These are phyloP conservation scores for Sisyra nigra DNA, from an alignment of 2,888 invertebrate genomes.

Conservation along the genomic window DNA sequence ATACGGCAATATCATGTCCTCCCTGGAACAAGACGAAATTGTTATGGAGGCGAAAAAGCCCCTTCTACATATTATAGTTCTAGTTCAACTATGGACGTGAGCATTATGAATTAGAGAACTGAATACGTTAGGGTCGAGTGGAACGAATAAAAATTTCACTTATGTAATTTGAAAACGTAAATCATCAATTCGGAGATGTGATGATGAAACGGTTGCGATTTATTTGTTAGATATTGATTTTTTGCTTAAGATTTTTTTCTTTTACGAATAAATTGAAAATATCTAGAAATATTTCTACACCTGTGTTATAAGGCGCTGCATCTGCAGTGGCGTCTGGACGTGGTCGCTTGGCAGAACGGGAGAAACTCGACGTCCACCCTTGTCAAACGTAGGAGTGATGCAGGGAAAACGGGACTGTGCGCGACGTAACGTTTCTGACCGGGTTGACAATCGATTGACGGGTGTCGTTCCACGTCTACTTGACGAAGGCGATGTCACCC, in stretches of 20 bases:
- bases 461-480: constrained; percentile 24
- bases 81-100: background rate
- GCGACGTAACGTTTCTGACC: constrained; percentile 11
- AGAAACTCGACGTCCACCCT: constrained; percentile 5
- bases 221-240: background rate
- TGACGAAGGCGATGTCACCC: constrained; percentile 15
- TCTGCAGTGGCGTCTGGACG: constrained; percentile 5
- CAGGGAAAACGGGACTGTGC: constrained; percentile 14
- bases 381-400: constrained; percentile 14
- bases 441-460: constrained; percentile 37
- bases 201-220: background rate
- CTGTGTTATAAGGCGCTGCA: background rate
- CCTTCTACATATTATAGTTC: background rate
- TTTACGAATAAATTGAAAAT: background rate
- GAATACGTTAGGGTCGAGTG: no score
- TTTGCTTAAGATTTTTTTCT: background rate
- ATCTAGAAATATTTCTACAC: background rate
- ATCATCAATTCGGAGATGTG: constrained; percentile 1
- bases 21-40: background rate
- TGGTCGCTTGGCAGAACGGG: background rate
- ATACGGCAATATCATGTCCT: no score
- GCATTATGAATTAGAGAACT: no score
- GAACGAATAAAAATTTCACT: background rate
- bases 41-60: background rate
- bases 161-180: constrained; percentile 9